Evolutionary conservation across 2,113 vertebrate species (phyloP).

Genomic region (Pyrgilauda ruficollis): DNA sequence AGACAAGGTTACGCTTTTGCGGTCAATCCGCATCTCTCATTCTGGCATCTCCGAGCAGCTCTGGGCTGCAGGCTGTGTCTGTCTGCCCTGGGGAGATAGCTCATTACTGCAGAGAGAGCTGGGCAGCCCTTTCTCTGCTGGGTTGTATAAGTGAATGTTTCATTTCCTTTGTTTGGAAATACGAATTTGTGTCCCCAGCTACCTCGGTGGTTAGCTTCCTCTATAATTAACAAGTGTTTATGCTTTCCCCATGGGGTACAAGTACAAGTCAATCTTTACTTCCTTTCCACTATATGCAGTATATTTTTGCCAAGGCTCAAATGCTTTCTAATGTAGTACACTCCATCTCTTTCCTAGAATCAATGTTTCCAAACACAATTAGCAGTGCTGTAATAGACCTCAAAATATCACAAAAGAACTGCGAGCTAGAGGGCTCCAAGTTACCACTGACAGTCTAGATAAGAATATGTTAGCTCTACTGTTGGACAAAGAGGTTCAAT

Average conservation of each 20-base stretch:
- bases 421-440: slow-evolving; percentile 23
- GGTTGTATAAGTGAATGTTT: background rate
- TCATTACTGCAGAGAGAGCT: background rate
- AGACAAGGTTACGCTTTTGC: background rate
- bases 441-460: background rate
- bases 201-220: slow-evolving; percentile 8
- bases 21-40: background rate
- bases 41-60: accelerated
- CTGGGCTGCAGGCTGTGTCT: background rate
- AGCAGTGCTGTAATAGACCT: slow-evolving; percentile 27
- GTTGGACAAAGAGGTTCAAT: background rate
- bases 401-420: slow-evolving; percentile 3
- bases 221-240: slow-evolving; percentile 45
- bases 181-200: background rate
- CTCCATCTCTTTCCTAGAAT: slow-evolving; percentile 46
- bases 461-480: background rate
- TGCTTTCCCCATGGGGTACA: background rate
- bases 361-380: slow-evolving; percentile 57
- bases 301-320: slow-evolving; percentile 4
- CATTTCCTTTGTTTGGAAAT: slow-evolving; percentile 25
- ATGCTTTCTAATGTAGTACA: background rate
- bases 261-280: slow-evolving; percentile 31
- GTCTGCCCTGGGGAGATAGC: background rate
- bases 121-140: background rate
- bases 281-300: background rate